These are phyloP conservation scores for Celastrina argiolus DNA, from an alignment of 2,888 invertebrate genomes.

Conservation along the genomic window DNA sequence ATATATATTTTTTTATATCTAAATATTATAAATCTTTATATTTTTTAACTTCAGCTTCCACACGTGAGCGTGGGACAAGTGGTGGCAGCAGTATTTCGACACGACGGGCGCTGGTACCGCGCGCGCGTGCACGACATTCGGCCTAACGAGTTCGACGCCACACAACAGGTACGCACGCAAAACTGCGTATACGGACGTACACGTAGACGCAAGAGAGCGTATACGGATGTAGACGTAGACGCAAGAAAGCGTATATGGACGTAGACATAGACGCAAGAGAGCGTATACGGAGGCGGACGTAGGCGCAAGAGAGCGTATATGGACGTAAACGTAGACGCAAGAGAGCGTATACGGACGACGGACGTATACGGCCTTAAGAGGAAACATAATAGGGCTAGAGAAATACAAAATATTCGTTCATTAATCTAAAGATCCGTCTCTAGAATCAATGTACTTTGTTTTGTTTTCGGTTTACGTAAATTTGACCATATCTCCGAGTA, in stretches of 20 bases:
- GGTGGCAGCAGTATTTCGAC: constrained; percentile 89
- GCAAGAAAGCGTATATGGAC: neutral
- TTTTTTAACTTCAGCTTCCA: constrained; percentile 60
- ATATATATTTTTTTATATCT: too few species aligned
- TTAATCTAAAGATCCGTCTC: too few species aligned
- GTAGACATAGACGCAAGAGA: neutral
- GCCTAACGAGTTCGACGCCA: constrained; percentile 79
- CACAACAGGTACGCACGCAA: constrained; percentile 60
- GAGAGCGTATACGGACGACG: neutral
- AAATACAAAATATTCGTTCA: too few species aligned
- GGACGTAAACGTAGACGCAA: neutral
- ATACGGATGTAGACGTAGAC: neutral
- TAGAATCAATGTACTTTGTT: too few species aligned
- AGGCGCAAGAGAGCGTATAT: neutral
- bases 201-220: neutral
- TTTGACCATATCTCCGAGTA: too few species aligned
- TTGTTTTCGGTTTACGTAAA: too few species aligned
- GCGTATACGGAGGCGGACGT: constrained; percentile 44
- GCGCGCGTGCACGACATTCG: constrained; percentile 82
- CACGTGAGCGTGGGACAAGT: constrained; percentile 84
- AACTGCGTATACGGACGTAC: constrained; percentile 44
- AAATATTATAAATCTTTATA: neutral
- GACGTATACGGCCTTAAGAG: too few species aligned
- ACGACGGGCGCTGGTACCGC: constrained; percentile 90
- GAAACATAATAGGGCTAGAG: too few species aligned